Evolutionary conservation across 2,888 invertebrate species (phyloP).

Genomic region (Drosophila kanekoi): DNA sequence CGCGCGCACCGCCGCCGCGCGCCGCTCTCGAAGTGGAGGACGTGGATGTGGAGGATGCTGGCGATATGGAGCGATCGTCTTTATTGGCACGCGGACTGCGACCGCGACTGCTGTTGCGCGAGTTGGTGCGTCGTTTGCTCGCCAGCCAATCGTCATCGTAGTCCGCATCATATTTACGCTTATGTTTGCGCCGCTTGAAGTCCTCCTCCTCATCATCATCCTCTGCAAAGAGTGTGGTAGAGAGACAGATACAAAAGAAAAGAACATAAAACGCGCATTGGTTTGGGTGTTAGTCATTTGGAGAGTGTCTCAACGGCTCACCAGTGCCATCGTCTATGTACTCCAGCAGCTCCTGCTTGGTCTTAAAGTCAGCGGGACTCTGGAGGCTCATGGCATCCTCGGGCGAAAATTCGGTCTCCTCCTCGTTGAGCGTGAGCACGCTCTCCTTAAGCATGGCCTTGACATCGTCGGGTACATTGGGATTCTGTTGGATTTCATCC

Average conservation of each 20-base stretch:
- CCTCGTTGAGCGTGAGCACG: conserved; percentile 82
- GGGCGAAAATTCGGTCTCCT: conserved; percentile 59
- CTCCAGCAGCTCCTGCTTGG: conserved; percentile 84
- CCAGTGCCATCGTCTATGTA: conserved; percentile 84
- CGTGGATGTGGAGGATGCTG: conserved; percentile 82
- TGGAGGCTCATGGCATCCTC: conserved; percentile 69
- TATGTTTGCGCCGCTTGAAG: conserved; percentile 82
- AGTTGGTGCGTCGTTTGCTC: conserved; percentile 78
- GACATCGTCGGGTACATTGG: conserved; percentile 85
- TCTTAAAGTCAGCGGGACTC: conserved; percentile 82
- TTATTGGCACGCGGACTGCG: conserved; percentile 79
- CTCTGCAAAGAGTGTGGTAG: conserved; percentile 31
- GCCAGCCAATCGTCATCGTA: conserved; percentile 85
- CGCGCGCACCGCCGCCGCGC: conserved; percentile 56
- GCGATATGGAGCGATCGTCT: conserved; percentile 83
- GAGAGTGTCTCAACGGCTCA: conserved; percentile 45
- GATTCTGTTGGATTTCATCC: conserved; percentile 85
- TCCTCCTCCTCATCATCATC: conserved; percentile 84
- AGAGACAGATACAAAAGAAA: background rate
- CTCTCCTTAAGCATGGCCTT: conserved; percentile 85
- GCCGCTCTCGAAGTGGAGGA: conserved; percentile 78
- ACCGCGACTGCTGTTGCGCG: conserved; percentile 81
- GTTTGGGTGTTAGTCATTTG: background rate
- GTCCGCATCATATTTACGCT: conserved; percentile 84
- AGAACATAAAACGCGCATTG: conserved; percentile 12